Base-by-base conservation (phyloP, 35 echinoderm and acorn worm species). In the Apostichopus parvimensis region DNA sequence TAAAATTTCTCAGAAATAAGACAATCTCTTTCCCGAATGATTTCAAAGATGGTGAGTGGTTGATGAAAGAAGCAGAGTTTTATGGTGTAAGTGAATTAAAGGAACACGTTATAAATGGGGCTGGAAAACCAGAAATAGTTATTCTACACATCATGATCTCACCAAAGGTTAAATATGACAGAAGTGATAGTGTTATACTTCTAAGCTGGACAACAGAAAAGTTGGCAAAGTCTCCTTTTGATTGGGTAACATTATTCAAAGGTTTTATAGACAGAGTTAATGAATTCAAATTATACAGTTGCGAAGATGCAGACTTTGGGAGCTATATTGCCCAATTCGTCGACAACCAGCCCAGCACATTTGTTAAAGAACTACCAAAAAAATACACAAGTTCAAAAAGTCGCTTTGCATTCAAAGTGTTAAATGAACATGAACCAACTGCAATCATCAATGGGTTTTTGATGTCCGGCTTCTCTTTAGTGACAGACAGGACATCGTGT, bases 21-120 rank as follows among this genome's bases (percentile, higher is more conserved):
- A 20, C 17, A 5, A n/a, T 82, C 7, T 17, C 79, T 3, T 82
- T 82, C 14, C 79, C 79, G 10, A 10, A 53, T 13, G 14, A 82
- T 57, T 82, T 82, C 79, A 53, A 56, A 6, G 79, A 82, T 9
- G 13, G 79, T 20, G 28, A 82, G 56, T 12, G 15, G 17, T 57
- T 82, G 13, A n/a, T 56, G 56, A 57, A 82, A 57, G 79, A 53
- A n/a, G 79, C 79, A 82, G 79, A 45, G 56, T 82, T 55, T 56
- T 82, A 56, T n/a, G 71, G 71, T 75, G 0, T 75, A 18, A 75
- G 6, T 7, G 71, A 75, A 4, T n/a, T 75, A 22, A 1, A 5
- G 71, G 20, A 75, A 4, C 71, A 75, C 24, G 0, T 75, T 22
- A 0, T 24, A 75, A 24, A 21, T 24, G 71, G 71, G n/a, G 71